A percentile compares a stretch with the other conserved stretches of the same genome.
phyloP scores from a whole-genome alignment of 2,888 invertebrate genomes.

The Dasysyrphus tricinctus region DNA sequence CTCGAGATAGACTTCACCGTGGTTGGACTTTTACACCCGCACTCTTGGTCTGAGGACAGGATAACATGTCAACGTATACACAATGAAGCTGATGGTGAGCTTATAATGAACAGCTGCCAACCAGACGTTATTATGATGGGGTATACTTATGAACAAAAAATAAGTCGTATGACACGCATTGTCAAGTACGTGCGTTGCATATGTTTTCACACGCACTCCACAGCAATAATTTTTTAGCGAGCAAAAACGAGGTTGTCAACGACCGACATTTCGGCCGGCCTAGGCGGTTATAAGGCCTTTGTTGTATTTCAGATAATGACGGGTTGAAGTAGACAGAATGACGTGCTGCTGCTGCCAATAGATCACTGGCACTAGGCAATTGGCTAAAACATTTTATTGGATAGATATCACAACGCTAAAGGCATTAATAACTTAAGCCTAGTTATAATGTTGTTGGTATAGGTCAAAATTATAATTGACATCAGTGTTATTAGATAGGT shows the following conservation, averaged over 20 bases:
- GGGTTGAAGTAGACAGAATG: conserved; percentile 40
- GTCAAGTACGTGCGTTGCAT: conserved; percentile 70
- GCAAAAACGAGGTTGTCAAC: neutral
- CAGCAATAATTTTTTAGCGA: conserved; percentile 5
- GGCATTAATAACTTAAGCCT: neutral
- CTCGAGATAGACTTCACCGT: conserved; percentile 41
- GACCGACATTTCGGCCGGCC: neutral
- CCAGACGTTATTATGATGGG: conserved; percentile 31
- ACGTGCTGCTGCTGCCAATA: conserved; percentile 28
- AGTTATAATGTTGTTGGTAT: neutral
- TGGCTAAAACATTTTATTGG: conserved; percentile 6
- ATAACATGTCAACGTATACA: conserved; percentile 51
- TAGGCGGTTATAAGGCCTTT: conserved; percentile 39
- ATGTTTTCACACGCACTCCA: conserved; percentile 62
- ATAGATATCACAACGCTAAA: too few species aligned
- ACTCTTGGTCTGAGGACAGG: conserved; percentile 16
- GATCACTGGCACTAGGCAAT: conserved; percentile 17
- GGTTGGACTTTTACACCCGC: conserved; percentile 22
- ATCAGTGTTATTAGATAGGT: neutral
- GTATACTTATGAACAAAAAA: conserved; percentile 3
- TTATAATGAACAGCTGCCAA: conserved; percentile 69
- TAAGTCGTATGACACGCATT: conserved; percentile 61
- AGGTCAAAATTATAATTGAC: neutral
- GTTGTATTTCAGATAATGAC: conserved; percentile 47
- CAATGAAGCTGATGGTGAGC: conserved; percentile 18